These are phyloP conservation scores for Propithecus perrieri DNA, from an alignment of 2,797 vertebrate genomes.

Conservation along the genomic window DNA sequence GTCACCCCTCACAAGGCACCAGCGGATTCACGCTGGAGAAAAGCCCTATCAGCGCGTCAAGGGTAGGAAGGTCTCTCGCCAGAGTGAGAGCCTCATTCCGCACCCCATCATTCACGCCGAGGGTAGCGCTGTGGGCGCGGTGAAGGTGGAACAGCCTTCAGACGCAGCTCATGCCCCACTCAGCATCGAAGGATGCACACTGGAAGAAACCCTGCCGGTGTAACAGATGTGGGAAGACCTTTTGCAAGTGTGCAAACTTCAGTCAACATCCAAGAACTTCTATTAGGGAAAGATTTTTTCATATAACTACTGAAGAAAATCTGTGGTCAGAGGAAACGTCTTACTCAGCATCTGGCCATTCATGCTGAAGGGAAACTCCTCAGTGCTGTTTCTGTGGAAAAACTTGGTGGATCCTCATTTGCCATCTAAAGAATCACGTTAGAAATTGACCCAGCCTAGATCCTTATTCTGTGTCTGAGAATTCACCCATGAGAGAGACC, in stretches of 20 bases:
- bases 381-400: neutral
- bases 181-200: slow-evolving; percentile 49
- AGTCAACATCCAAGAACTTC: neutral
- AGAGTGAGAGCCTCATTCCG: slow-evolving; percentile 60
- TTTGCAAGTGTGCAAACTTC: neutral
- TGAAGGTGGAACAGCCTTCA: slow-evolving; percentile 56
- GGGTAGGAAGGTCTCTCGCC: slow-evolving; percentile 70
- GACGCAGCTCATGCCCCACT: neutral
- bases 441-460: neutral
- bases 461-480: neutral
- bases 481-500: neutral
- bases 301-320: neutral
- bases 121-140: neutral
- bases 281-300: neutral
- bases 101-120: slow-evolving; percentile 62
- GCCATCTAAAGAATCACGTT: neutral
- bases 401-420: neutral
- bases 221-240: neutral
- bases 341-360: neutral
- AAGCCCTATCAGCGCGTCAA: slow-evolving; percentile 55
- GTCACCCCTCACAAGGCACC: slow-evolving; percentile 41
- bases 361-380: neutral
- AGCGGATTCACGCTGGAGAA: slow-evolving; percentile 47
- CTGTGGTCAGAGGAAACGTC: neutral
- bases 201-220: neutral